These are phyloP conservation scores for Pseudochirops cupreus DNA, from an alignment of 2,797 vertebrate genomes.

Conservation along the genomic window DNA sequence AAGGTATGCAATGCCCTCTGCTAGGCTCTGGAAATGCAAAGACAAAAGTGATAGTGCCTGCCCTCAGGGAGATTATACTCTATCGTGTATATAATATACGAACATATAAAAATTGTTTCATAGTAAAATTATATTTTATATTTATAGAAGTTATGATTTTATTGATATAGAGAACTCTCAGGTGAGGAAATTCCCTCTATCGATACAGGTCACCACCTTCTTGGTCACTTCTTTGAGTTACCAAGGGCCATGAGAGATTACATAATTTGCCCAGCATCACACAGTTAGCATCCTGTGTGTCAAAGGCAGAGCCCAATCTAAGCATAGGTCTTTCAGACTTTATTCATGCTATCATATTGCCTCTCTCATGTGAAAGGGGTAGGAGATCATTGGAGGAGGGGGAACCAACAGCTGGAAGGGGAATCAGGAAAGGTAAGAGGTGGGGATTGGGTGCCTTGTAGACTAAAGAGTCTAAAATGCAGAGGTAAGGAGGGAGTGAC, in stretches of 20 bases:
- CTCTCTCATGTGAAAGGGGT: not conserved
- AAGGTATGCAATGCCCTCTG: not conserved
- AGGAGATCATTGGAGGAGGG: not conserved
- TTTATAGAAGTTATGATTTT: not conserved
- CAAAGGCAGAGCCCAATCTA: not conserved
- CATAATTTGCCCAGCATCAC: not conserved
- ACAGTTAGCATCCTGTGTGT: not conserved
- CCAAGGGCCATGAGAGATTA: not conserved
- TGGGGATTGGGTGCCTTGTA: not conserved
- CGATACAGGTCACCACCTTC: not conserved
- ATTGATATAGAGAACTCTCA: not conserved
- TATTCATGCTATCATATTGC: not conserved
- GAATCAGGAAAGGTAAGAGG: not conserved
- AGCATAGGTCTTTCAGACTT: too few relatives aligned
- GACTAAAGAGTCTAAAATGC: not conserved
- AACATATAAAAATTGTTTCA: too few relatives aligned
- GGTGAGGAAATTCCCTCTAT: not conserved
- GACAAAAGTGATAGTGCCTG: not conserved
- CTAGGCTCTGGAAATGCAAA: not conserved
- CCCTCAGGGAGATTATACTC: not conserved
- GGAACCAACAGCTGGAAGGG: not conserved
- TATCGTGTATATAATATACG: not conserved
- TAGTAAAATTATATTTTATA: too few relatives aligned
- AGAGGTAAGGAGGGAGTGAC: not conserved
- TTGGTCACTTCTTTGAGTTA: not conserved